Evolutionary conservation across 1,140 invertebrate species (phyloP), one percentile per base, ranked within the genome.

Genomic region (Cydia fagiglandana): DNA sequence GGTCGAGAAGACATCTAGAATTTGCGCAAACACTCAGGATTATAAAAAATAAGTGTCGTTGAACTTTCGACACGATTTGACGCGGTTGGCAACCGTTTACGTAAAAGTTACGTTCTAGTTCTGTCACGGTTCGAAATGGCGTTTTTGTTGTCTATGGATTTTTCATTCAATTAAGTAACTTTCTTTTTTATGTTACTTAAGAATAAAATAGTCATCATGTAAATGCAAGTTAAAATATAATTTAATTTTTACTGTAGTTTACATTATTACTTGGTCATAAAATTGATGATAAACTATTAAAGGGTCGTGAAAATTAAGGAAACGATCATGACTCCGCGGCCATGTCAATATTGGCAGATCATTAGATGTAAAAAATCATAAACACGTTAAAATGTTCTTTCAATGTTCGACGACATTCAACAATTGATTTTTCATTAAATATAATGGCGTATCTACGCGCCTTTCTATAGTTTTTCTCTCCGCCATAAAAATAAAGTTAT

Each of bases 31-130:
- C 28, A 68, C 64, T 20, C 45, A 17, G 34, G 66, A 70, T 70
- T 38, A 70, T 70, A 70, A 70, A 34, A 68, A 64, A 75, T 75
- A 66, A 75, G 34, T 66, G 53, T 64, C 53, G 17, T 64, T 75
- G 61, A 70, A 70, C 66, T 34, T 38, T 70, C 34, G n/a, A n/a
- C 66, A 70, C 66, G 66, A 70, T 70, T 70, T 38, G 45, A 17
- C 66, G 66, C 66, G 66, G 66, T 70, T 70, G 28, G 30, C 30
- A 70, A 70, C 34, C 34, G 66, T 41, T 70, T 70, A 70, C 66
- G 66, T 70, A 41, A 70, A 70, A 38, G 12, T 70, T 70, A 70
- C 66, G 66, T 70, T 70, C 38, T 70, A 70, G 28, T 20, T 24
- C 56, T 38, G 38, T 38, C 66, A 17, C 66, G 30, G 66, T 17